Evolutionary conservation across 2,888 invertebrate species (phyloP).

Genomic region (Liopterus haemorrhoidalis): DNA sequence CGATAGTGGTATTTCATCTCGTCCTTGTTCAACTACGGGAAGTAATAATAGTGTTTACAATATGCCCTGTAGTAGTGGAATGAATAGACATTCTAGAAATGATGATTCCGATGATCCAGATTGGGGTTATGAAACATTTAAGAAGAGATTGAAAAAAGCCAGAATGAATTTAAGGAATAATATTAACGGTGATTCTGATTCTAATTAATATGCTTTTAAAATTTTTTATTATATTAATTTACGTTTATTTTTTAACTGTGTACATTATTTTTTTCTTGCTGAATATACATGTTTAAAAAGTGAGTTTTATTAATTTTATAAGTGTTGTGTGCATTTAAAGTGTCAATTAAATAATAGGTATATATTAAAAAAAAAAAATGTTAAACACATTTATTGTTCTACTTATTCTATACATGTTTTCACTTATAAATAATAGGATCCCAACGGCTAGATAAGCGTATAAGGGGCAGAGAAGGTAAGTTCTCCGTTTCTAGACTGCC

Average conservation of each 20-base stretch:
- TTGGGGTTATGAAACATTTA: constrained; percentile 50
- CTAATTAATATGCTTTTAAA: constrained; percentile 43
- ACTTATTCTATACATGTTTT: no score
- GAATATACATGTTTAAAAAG: constrained; percentile 15
- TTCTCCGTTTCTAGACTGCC: no score
- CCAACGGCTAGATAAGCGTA: no score
- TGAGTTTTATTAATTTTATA: no score
- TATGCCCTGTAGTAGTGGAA: constrained; percentile 16
- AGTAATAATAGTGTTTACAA: constrained; percentile 27
- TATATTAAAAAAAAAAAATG: no score
- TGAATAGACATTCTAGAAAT: constrained; percentile 30
- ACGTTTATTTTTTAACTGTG: constrained; percentile 16
- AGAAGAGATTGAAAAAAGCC: constrained; percentile 57
- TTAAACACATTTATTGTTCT: no score
- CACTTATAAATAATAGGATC: no score
- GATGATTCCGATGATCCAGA: constrained; percentile 43
- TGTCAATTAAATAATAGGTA: no score
- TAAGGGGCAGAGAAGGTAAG: no score
- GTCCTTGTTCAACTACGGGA: constrained; percentile 44
- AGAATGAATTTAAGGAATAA: constrained; percentile 59
- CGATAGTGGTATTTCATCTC: constrained; percentile 47
- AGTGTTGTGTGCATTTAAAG: no score
- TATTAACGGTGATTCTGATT: constrained; percentile 58
- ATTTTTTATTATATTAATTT: constrained; percentile 5
- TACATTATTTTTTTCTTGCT: constrained; percentile 12